Conservation (phyloP, 2,888 invertebrate species). For the Pardosa pseudoannulata region DNA sequence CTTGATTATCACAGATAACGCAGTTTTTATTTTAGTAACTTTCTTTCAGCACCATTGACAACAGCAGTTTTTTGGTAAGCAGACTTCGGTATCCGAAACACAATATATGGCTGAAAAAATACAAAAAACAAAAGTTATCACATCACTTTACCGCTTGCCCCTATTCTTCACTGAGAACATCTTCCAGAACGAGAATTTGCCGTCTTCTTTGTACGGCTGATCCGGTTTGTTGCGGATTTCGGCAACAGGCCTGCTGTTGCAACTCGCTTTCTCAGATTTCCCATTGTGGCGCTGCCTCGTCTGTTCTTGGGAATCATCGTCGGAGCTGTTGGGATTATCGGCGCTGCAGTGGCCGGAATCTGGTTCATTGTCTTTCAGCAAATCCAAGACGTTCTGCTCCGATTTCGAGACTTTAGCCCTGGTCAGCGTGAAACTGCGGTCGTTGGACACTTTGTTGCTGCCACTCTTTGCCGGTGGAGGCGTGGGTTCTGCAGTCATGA, state of each 20-base stretch:
- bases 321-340: slow-evolving; percentile 65
- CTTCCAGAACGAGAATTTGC: slow-evolving; percentile 68
- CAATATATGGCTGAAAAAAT: slow-evolving; percentile 15
- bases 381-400: slow-evolving; percentile 70
- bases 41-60: slow-evolving; percentile 38
- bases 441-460: slow-evolving; percentile 6
- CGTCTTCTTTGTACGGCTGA: slow-evolving; percentile 33
- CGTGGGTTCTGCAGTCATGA: not conserved
- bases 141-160: slow-evolving; percentile 47
- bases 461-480: not conserved
- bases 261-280: slow-evolving; percentile 17
- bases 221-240: slow-evolving; percentile 30
- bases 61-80: not conserved
- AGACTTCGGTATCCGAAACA: not conserved
- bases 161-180: slow-evolving; percentile 64
- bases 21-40: slow-evolving; percentile 64
- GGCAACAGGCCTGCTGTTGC: slow-evolving; percentile 30
- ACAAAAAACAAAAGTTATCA: not conserved
- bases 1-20: slow-evolving; percentile 67
- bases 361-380: slow-evolving; percentile 64
- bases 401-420: slow-evolving; percentile 62
- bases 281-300: slow-evolving; percentile 11
- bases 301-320: slow-evolving; percentile 59
- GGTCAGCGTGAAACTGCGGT: slow-evolving; percentile 51
- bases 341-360: slow-evolving; percentile 69